Base-by-base conservation (phyloP, 2,888 invertebrate species). In the Ommatoiulus sabulosus region DNA sequence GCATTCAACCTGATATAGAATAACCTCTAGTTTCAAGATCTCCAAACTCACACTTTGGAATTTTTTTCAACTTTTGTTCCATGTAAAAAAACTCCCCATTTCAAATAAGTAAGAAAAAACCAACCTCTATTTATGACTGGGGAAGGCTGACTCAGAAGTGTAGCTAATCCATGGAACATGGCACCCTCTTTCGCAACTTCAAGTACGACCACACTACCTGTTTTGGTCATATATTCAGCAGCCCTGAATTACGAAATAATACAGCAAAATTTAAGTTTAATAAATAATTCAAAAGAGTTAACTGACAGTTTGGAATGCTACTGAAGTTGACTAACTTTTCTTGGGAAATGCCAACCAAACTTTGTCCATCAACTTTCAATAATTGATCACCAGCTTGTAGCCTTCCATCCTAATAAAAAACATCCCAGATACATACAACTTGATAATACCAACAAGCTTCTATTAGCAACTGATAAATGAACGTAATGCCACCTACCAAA, bases 101-200 rank as follows among this genome's bases (percentile, higher is more conserved):
- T 35, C 35, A 52, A 52, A 52, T 52, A 12, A 52, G 17, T 2
- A 52, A 52, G 52, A 4, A 12, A 10, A 84, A 35, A 57, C 87
- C 2, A 10, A 96, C 96, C 96, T 94, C 96, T 94, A 91, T 95
- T 94, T 92, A 95, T 95, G 90, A 95, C 95, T 88, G 97, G 97
- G 91, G 97, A 97, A 15, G 98, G 98, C 92, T 98, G 98, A 91
- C 97, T 97, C 87, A 99, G 94, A 89, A 98, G 94, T 20, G 97
- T 97, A 20, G 98, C 98, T 89, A 99, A 94, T 44, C 99, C 99
- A 93, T 99, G 99, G 92, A 97, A 96, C 91, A 98, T 96, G 87
- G 99, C 99, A 87, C 98, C 99, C 93, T 99, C 98, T 93, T 99
- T 99, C 44, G 98, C 98, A 89, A 99, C 99, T 93, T 98, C 98